Conservation (phyloP, 2,888 invertebrate species). For the Ernsta delagoae region DNA sequence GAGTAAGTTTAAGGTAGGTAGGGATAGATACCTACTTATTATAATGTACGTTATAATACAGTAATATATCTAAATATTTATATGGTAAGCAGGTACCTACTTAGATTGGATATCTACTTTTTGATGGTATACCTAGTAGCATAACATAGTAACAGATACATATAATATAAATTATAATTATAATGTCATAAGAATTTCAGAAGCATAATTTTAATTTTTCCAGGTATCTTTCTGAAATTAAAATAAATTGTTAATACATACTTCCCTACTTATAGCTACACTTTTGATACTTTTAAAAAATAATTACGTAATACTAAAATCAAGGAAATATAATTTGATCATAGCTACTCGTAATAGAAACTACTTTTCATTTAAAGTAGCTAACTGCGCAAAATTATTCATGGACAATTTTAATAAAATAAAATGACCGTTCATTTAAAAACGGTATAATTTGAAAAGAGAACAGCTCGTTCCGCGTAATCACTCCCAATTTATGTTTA, state of each 20-base stretch:
- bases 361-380: too few relatives aligned
- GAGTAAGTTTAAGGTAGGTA: too few relatives aligned
- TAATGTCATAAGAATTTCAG: neutral
- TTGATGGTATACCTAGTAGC: neutral
- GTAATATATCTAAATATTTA: too few relatives aligned
- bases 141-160: neutral
- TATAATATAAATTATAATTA: neutral
- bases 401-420: constrained; percentile 9
- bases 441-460: constrained; percentile 5
- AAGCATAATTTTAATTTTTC: neutral
- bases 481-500: constrained; percentile 10
- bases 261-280: neutral
- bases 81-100: too few relatives aligned
- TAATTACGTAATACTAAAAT: too few relatives aligned
- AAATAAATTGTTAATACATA: neutral
- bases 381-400: neutral
- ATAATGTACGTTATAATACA: too few relatives aligned
- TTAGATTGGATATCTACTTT: too few relatives aligned
- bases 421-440: neutral
- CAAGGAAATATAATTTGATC: too few relatives aligned
- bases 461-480: neutral
- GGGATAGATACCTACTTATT: too few relatives aligned
- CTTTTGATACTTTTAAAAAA: neutral
- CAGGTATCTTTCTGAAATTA: neutral
- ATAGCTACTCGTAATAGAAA: too few relatives aligned